Percentiles rank a stretch among this genome's conserved stretches.
Conservation (phyloP, 1,140 invertebrate species). For the Drosophila pseudoobscura region DNA sequence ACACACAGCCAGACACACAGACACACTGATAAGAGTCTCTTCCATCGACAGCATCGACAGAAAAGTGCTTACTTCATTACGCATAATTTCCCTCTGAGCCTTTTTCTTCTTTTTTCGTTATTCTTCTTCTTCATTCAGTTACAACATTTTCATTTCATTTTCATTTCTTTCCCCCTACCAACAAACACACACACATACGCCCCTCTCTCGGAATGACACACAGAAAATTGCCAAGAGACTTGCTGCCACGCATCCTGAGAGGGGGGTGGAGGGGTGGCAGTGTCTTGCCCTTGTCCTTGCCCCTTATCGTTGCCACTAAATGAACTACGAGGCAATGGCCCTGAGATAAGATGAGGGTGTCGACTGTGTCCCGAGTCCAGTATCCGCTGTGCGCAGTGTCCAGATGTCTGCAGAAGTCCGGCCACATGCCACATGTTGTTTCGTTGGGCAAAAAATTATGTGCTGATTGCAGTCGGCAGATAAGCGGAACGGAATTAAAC, state of each 20-base stretch:
- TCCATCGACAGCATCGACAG: constrained; percentile 35
- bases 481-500: constrained; percentile 62
- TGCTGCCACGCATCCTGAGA: constrained; percentile 2
- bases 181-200: no score
- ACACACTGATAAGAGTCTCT: constrained; percentile 32
- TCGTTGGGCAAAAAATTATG: constrained; percentile 70
- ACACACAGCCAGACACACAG: constrained; percentile 14
- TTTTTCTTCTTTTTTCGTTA: constrained; percentile 12
- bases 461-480: constrained; percentile 75
- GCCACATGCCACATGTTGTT: constrained; percentile 58
- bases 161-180: not conserved
- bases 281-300: constrained; percentile 2
- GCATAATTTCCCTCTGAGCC: constrained; percentile 71
- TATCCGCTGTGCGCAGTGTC: not conserved
- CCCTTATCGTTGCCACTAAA: constrained; percentile 65
- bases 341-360: constrained; percentile 64
- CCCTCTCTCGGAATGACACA: constrained; percentile 50
- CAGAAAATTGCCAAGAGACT: constrained; percentile 31
- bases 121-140: constrained; percentile 41
- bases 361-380: not conserved
- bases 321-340: constrained; percentile 59
- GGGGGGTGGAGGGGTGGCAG: not conserved
- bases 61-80: constrained; percentile 79
- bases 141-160: constrained; percentile 55
- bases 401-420: constrained; percentile 32